phyloP scores from a whole-genome alignment of 2,888 invertebrate species.

The Mesoligia furuncula region DNA sequence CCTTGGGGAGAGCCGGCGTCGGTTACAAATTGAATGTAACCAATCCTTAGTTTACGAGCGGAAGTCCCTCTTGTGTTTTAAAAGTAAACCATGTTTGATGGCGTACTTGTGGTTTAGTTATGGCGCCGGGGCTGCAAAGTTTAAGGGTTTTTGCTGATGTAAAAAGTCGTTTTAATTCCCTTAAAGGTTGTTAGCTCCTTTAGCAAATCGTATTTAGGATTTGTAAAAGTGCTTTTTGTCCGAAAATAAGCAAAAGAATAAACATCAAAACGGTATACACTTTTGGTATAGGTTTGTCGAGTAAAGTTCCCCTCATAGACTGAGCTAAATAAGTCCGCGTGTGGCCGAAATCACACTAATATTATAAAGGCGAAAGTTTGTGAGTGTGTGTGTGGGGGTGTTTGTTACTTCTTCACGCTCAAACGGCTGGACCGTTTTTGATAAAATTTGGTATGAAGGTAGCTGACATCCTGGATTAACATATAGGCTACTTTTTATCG shows the following conservation, averaged over 20 bases:
- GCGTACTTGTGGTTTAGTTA: constrained; percentile 19
- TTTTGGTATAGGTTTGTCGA: too few relatives aligned
- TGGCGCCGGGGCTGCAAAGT: not conserved
- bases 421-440: too few relatives aligned
- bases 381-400: too few relatives aligned
- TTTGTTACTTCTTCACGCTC: too few relatives aligned
- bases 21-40: constrained; percentile 62
- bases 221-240: not conserved
- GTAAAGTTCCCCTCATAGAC: not conserved
- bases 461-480: too few relatives aligned
- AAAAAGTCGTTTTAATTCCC: constrained; percentile 9
- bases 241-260: not conserved
- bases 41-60: constrained; percentile 53
- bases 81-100: constrained; percentile 55
- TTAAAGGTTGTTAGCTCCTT: not conserved
- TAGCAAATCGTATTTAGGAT: not conserved
- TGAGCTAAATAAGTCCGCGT: too few relatives aligned
- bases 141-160: not conserved
- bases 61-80: constrained; percentile 48
- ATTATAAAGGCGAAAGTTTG: too few relatives aligned
- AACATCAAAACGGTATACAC: too few relatives aligned
- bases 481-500: too few relatives aligned
- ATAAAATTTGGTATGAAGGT: too few relatives aligned
- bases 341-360: not conserved
- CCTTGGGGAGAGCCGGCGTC: constrained; percentile 47